phyloP scores from a whole-genome alignment of 1,140 invertebrate species.

The Delia radicum region DNA sequence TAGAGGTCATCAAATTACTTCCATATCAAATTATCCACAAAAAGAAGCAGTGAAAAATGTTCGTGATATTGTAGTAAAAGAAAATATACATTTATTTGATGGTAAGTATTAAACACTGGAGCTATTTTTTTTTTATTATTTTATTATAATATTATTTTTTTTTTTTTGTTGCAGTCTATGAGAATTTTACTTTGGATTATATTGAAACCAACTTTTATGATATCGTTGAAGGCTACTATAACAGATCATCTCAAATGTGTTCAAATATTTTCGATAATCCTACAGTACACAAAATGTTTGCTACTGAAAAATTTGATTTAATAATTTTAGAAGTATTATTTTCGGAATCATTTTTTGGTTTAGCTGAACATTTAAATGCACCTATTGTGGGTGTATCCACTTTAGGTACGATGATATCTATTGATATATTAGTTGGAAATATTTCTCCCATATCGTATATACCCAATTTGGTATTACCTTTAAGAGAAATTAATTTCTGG shows the following conservation, averaged over 20 bases:
- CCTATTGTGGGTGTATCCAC: slow-evolving; percentile 46
- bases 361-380: slow-evolving; percentile 46
- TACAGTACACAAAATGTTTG: slow-evolving; percentile 25
- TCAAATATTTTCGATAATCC: slow-evolving; percentile 16
- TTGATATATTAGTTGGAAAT: slow-evolving; percentile 48
- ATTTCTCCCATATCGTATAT: slow-evolving; percentile 49
- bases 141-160: neutral
- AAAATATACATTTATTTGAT: slow-evolving; percentile 38
- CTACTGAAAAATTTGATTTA: slow-evolving; percentile 42
- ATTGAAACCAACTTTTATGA: neutral
- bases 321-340: slow-evolving; percentile 45
- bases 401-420: slow-evolving; percentile 42
- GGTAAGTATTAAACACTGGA: slow-evolving; percentile 6
- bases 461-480: slow-evolving; percentile 42
- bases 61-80: slow-evolving; percentile 35
- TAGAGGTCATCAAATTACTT: slow-evolving; percentile 68
- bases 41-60: slow-evolving; percentile 46
- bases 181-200: neutral
- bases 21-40: slow-evolving; percentile 66
- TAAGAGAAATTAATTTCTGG: slow-evolving; percentile 25
- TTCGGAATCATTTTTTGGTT: slow-evolving; percentile 44
- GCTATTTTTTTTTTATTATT: neutral
- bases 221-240: slow-evolving; percentile 16
- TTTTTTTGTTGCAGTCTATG: neutral
- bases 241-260: slow-evolving; percentile 25